Percentiles rank a stretch among this genome's conserved stretches.
Conservation (phyloP, 2,113 vertebrate genomes). For the Prinia subflava region DNA sequence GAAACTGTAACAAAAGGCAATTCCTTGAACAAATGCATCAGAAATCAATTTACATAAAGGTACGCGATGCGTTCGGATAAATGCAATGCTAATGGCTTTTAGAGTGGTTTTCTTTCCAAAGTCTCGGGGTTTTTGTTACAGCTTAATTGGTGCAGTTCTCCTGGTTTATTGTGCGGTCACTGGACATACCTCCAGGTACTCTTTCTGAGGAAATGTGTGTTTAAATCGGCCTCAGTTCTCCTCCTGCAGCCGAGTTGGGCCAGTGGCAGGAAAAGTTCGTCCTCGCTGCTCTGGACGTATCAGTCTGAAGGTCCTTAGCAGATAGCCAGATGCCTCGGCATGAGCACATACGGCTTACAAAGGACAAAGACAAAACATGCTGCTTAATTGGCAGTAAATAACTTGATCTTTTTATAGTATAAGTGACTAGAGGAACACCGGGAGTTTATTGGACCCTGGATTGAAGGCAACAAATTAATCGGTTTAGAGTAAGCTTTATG, state of each 20-base stretch:
- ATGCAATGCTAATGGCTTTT: constrained; percentile 87
- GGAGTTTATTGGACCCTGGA: constrained; percentile 74
- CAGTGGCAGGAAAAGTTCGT: constrained; percentile 70
- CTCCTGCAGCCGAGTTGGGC: constrained; percentile 64
- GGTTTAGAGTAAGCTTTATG: constrained; percentile 80
- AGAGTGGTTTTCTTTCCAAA: constrained; percentile 85
- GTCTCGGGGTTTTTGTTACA: constrained; percentile 85
- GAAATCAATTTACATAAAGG: constrained; percentile 90
- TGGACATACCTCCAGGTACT: constrained; percentile 78
- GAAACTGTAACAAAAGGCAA: constrained; percentile 86
- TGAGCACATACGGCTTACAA: constrained; percentile 67
- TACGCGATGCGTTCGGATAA: constrained; percentile 85
- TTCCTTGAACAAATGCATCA: constrained; percentile 85
- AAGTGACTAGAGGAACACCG: constrained; percentile 76
- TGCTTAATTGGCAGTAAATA: constrained; percentile 84
- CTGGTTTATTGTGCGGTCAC: constrained; percentile 83
- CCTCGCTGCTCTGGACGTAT: constrained; percentile 50
- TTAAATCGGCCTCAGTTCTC: constrained; percentile 63
- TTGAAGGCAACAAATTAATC: constrained; percentile 79
- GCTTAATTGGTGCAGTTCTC: constrained; percentile 84
- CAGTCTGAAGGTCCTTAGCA: constrained; percentile 64
- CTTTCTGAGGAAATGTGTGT: constrained; percentile 75
- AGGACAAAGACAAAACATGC: constrained; percentile 80
- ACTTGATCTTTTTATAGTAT: constrained; percentile 82
- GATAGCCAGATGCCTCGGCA: constrained; percentile 67